phyloP scores from a whole-genome alignment of 1,140 invertebrate species.

The Neodiprion pinetum region DNA sequence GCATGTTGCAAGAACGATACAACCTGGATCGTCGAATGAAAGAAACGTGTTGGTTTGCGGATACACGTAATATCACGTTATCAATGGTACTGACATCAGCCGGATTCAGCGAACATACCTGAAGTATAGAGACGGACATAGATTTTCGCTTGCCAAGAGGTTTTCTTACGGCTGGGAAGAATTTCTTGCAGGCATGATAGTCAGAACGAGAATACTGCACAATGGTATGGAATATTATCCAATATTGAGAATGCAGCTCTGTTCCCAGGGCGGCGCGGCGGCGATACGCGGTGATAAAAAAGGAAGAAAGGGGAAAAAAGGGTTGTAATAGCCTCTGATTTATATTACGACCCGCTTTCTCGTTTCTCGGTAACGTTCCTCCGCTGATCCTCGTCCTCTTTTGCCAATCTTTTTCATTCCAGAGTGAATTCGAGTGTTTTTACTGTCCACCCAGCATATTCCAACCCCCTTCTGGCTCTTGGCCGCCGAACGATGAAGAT shows the following conservation, averaged over 20 bases:
- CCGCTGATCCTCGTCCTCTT: background rate
- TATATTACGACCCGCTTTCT: slow-evolving; percentile 12
- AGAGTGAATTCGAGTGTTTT: slow-evolving; percentile 10
- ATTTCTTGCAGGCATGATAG: background rate
- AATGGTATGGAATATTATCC: slow-evolving; percentile 5
- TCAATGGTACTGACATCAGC: no score
- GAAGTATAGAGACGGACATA: no score
- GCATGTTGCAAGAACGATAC: no score
- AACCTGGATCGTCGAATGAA: no score
- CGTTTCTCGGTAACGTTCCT: background rate
- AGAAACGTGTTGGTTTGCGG: no score
- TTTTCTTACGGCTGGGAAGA: background rate
- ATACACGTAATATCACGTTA: no score
- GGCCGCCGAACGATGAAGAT: background rate
- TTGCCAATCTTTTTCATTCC: background rate
- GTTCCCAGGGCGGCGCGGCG: slow-evolving; percentile 11
- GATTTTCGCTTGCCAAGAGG: no score
- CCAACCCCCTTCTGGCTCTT: background rate
- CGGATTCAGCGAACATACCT: no score
- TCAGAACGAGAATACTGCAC: background rate
- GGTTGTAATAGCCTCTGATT: slow-evolving; percentile 29
- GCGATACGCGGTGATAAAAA: slow-evolving; percentile 6
- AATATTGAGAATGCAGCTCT: slow-evolving; percentile 19
- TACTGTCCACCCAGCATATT: slow-evolving; percentile 8
- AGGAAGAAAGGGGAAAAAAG: background rate